phyloP scores from a whole-genome alignment of 2,888 invertebrate genomes.

The Ptychoptera contaminata region DNA sequence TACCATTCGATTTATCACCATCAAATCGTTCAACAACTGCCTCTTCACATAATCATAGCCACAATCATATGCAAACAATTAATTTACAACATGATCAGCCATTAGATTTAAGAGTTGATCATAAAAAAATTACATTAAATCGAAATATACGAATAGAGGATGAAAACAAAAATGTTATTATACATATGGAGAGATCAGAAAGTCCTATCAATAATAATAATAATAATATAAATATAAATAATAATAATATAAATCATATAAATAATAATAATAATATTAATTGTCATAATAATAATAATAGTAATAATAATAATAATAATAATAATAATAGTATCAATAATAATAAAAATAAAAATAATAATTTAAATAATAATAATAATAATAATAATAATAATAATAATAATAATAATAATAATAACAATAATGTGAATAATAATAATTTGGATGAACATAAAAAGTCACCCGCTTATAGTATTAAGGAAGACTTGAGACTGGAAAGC shows the following conservation, averaged over 20 bases:
- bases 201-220: conserved; percentile 12
- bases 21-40: conserved; percentile 23
- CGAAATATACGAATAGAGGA: conserved; percentile 47
- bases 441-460: conserved; percentile 10
- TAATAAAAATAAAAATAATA: conserved; percentile 8
- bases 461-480: conserved; percentile 13
- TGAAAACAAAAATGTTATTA: conserved; percentile 72
- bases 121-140: conserved; percentile 46
- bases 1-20: conserved; percentile 51
- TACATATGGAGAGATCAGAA: conserved; percentile 11
- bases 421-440: conserved; percentile 9
- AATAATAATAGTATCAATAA: conserved; percentile 10
- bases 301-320: conserved; percentile 17
- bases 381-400: conserved; percentile 13
- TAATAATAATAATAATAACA: conserved; percentile 9
- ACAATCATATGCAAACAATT: conserved; percentile 21
- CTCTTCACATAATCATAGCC: conserved; percentile 35
- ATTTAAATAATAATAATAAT: conserved; percentile 11
- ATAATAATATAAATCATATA: conserved; percentile 12
- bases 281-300: conserved; percentile 16
- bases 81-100: conserved; percentile 49
- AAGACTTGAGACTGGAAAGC: conserved; percentile 25
- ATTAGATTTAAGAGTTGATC: conserved; percentile 71
- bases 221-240: conserved; percentile 21
- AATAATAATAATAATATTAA: conserved; percentile 12